Evolutionary conservation across 2,113 vertebrate species (phyloP), one percentile per base, ranked within the genome.

Genomic region (Otocyon megalotis): DNA sequence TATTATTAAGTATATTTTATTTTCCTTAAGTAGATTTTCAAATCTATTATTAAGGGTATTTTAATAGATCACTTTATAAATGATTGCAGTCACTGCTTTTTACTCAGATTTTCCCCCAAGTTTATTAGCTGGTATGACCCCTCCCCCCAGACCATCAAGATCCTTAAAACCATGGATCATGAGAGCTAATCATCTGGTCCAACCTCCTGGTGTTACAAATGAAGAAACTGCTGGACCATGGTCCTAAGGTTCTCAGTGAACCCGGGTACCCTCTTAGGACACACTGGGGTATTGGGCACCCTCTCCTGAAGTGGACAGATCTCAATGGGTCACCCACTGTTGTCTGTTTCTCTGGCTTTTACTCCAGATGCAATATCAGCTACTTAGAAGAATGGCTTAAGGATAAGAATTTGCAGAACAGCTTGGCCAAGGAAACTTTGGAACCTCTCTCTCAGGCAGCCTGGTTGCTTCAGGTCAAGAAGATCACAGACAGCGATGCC

Each of bases 321-420:
- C 54, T 88, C 11, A 74, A 5, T 56, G 54, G 32, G 56, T 54
- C 32, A 53, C 17, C 50, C 26, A 15, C 58, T 60, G 1, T 94
- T 95, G 50, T 93, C 22, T 96, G n/a, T 76, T 94, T 17, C 76
- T 96, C 69, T 2, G 96, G 63, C 30, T 90, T 96, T 97, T 90
- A 92, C 32, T 90, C 24, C 95, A 99, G 99, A 93, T 99, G 99
- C 98, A 99, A 99, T 96, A 99, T 99, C 98, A 99, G 99, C 98
- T 99, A 99, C 95, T 98, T 99, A 93, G 99, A 99, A 98, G 99
- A 99, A 98, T 99, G 99, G 99, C 98, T 99, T 94, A 99, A 99
- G 97, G 99, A 99, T 87, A 99, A 99, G 98, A 99, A 99, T 43
- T 98, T 99, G 77, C 99, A 99, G 77, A 98, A 97, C 96, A 99